Percentiles rank a stretch among this genome's conserved stretches.
Evolutionary conservation across 2,888 invertebrate species (phyloP).

Genomic region (Ormyrus pomaceus): DNA sequence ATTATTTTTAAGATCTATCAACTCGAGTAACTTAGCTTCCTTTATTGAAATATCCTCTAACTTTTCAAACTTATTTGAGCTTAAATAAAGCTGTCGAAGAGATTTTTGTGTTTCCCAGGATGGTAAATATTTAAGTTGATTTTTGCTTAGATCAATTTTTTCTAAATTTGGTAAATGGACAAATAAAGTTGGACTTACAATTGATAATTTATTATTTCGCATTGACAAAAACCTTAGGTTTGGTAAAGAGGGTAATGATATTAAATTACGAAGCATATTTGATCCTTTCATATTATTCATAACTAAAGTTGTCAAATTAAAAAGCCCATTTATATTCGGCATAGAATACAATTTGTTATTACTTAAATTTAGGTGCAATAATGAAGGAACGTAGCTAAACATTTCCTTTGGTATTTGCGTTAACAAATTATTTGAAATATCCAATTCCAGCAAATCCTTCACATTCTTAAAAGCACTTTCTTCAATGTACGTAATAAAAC

Average conservation of each 20-base stretch:
- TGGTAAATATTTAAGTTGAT: slow-evolving; percentile 32
- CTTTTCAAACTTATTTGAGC: slow-evolving; percentile 36
- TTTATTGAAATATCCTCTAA: slow-evolving; percentile 36
- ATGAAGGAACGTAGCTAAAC: slow-evolving; percentile 26
- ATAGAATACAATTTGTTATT: slow-evolving; percentile 21
- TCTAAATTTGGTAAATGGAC: slow-evolving; percentile 30
- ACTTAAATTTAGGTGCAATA: slow-evolving; percentile 25
- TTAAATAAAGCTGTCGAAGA: slow-evolving; percentile 36
- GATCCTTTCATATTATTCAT: slow-evolving; percentile 27
- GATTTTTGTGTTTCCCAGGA: slow-evolving; percentile 13
- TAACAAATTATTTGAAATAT: slow-evolving; percentile 31
- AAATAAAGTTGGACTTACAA: slow-evolving; percentile 32
- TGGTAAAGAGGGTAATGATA: slow-evolving; percentile 15
- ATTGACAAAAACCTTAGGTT: slow-evolving; percentile 38
- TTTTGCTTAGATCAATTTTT: slow-evolving; percentile 43
- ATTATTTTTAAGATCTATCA: slow-evolving; percentile 47
- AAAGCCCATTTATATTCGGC: slow-evolving; percentile 35
- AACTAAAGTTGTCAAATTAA: slow-evolving; percentile 27
- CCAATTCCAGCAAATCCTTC: slow-evolving; percentile 25
- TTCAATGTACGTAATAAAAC: slow-evolving; percentile 21
- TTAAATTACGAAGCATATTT: slow-evolving; percentile 1
- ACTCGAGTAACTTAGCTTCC: slow-evolving; percentile 13
- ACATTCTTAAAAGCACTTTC: slow-evolving; percentile 26
- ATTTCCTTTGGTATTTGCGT: neutral
- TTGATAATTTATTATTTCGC: slow-evolving; percentile 27